Percentiles rank a stretch among this genome's conserved stretches.
Conservation (phyloP, 1,140 invertebrate genomes). For the Drosophila nebulosa region DNA sequence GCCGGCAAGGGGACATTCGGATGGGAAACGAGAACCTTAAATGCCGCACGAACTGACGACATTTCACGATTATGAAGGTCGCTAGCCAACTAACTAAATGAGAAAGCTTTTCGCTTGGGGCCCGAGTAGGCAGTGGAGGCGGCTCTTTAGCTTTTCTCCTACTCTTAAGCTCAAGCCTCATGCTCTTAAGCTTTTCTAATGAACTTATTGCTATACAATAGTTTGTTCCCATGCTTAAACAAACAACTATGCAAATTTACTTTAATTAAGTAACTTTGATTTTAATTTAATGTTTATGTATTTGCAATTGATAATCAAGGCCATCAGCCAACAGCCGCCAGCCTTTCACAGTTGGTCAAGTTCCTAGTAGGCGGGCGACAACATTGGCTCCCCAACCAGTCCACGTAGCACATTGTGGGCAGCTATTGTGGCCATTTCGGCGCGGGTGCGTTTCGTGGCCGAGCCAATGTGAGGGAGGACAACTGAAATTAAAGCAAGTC, state of each 20-base stretch:
- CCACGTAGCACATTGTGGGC: conserved; percentile 91
- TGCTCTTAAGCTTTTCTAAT: conserved; percentile 17
- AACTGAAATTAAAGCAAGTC: conserved; percentile 74
- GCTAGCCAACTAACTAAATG: conserved; percentile 22
- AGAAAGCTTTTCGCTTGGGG: conserved; percentile 37
- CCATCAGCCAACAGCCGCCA: neutral
- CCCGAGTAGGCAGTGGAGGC: neutral
- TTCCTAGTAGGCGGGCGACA: conserved; percentile 82
- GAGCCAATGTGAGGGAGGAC: conserved; percentile 94
- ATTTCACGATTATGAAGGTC: neutral
- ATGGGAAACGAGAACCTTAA: conserved; percentile 81
- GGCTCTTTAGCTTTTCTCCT: neutral
- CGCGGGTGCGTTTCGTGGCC: conserved; percentile 89
- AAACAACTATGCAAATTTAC: neutral
- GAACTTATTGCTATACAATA: neutral
- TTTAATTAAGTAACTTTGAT: neutral
- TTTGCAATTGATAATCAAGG: conserved; percentile 11
- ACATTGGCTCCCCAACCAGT: conserved; percentile 85
- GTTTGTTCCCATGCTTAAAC: conserved; percentile 15
- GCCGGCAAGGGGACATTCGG: conserved; percentile 74
- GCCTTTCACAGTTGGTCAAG: conserved; percentile 23
- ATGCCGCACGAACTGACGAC: conserved; percentile 30
- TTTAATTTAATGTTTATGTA: conserved; percentile 4
- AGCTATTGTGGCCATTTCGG: conserved; percentile 89
- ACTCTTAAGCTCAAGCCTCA: no score